phyloP scores from a whole-genome alignment of 92 coral and sea anemone species.

The Plumapathes pennacea region DNA sequence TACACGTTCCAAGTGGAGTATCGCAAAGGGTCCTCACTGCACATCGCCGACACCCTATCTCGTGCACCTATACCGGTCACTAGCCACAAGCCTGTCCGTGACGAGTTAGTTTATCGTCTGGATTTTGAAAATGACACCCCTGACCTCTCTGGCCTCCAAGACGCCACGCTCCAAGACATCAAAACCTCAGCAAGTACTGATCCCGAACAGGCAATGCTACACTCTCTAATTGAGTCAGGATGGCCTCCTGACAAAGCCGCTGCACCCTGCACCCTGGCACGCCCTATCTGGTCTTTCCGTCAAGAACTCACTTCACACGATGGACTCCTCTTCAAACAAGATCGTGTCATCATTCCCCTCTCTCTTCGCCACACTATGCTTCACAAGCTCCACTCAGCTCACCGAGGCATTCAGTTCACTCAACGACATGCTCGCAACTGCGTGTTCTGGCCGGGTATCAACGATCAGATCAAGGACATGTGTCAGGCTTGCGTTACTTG shows the following conservation, averaged over 20 bases:
- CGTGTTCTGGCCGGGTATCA: conserved; percentile 61
- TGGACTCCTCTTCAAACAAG: conserved; percentile 51
- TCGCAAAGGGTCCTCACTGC: conserved; percentile 54
- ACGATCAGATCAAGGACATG: conserved; percentile 34
- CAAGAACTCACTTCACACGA: conserved; percentile 43
- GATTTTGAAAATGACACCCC: conserved; percentile 31
- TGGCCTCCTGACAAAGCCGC: conserved; percentile 45
- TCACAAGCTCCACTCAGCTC: conserved; percentile 60
- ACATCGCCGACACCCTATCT: conserved; percentile 41
- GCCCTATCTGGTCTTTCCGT: conserved; percentile 49
- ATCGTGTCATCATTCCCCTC: conserved; percentile 50
- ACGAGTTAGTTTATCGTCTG: conserved; percentile 36
- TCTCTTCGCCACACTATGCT: conserved; percentile 27
- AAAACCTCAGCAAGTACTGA: conserved; percentile 42
- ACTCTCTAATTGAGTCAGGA: conserved; percentile 40
- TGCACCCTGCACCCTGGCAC: conserved; percentile 35
- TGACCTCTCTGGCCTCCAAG: conserved; percentile 33
- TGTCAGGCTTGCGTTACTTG: conserved; percentile 52
- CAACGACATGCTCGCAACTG: conserved; percentile 55
- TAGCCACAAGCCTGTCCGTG: conserved; percentile 30
- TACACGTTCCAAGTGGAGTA: conserved; percentile 59
- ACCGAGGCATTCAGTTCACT: conserved; percentile 52
- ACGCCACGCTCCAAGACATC: conserved; percentile 43
- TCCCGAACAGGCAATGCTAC: conserved; percentile 35
- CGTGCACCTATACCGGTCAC: conserved; percentile 45